Conservation (phyloP, 2,888 invertebrate genomes). For the Pammene fasciana region DNA sequence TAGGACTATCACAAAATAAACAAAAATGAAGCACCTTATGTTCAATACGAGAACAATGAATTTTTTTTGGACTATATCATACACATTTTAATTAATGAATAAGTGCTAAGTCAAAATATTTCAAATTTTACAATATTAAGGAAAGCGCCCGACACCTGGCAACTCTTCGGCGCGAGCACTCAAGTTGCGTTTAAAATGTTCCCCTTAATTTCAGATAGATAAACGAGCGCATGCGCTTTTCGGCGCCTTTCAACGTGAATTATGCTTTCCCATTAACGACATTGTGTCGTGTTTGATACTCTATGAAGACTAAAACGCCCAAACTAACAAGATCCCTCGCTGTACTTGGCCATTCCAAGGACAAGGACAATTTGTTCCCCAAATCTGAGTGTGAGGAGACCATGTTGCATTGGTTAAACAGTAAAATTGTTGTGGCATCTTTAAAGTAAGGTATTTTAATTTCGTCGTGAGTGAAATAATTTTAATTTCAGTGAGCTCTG, state of each 20-base stretch:
- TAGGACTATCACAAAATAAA: too few species aligned
- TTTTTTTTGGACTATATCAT: too few species aligned
- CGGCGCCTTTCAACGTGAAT: conserved; percentile 75
- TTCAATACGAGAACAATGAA: too few species aligned
- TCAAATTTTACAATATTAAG: conserved; percentile 9
- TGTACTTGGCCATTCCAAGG: not conserved
- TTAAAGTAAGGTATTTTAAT: conserved; percentile 73
- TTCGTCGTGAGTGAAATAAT: conserved; percentile 62
- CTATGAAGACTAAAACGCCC: conserved; percentile 61
- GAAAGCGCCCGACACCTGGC: conserved; percentile 56
- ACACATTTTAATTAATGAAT: too few species aligned
- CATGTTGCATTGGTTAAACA: conserved; percentile 49
- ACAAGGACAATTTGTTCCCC: not conserved
- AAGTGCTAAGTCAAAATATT: too few species aligned
- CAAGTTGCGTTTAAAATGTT: conserved; percentile 71
- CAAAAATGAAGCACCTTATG: too few species aligned
- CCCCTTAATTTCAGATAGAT: conserved; percentile 79
- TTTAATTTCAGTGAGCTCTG: conserved; percentile 62
- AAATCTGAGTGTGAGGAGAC: conserved; percentile 44
- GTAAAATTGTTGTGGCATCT: conserved; percentile 54
- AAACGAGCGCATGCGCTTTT: conserved; percentile 66
- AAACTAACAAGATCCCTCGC: conserved; percentile 39
- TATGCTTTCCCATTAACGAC: conserved; percentile 67
- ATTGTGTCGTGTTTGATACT: conserved; percentile 57
- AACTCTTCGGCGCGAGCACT: conserved; percentile 20